Percentiles rank a stretch among this genome's conserved stretches.
Conservation (phyloP, 2,113 vertebrate genomes). For the Colossoma macropomum region DNA sequence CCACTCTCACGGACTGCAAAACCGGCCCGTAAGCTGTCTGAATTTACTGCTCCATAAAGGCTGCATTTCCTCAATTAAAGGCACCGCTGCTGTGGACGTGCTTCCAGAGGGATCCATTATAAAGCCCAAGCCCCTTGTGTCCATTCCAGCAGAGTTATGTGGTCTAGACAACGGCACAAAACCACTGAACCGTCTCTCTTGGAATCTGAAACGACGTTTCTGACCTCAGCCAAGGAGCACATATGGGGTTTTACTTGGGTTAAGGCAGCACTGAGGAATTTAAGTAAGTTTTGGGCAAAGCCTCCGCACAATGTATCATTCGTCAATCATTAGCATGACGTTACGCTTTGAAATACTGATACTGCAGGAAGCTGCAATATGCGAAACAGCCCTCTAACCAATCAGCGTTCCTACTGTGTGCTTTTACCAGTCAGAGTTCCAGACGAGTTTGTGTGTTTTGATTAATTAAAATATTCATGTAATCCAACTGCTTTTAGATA, state of each 20-base stretch:
- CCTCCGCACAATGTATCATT: too few species aligned
- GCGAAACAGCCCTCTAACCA: too few species aligned
- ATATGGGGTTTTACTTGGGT: not conserved
- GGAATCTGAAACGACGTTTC: not conserved
- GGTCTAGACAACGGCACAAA: not conserved
- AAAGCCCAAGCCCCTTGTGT: not conserved
- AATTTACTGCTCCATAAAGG: conserved; percentile 65
- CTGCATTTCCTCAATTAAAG: conserved; percentile 32
- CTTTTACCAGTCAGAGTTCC: too few species aligned
- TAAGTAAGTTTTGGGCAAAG: not conserved
- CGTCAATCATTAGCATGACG: too few species aligned
- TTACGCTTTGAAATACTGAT: not conserved
- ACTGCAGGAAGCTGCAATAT: too few species aligned
- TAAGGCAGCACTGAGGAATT: not conserved
- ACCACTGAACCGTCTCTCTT: not conserved
- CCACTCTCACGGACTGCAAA: conserved; percentile 52
- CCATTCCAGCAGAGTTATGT: too few species aligned
- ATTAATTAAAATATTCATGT: too few species aligned
- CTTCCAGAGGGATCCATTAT: conserved; percentile 1
- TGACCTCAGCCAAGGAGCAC: not conserved
- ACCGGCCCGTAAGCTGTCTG: not conserved
- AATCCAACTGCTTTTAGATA: too few species aligned
- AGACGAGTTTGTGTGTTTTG: too few species aligned
- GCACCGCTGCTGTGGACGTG: conserved; percentile 1
- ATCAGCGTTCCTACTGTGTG: too few species aligned